Evolutionary conservation across 1,140 invertebrate species (phyloP), one percentile per base, ranked within the genome.

Genomic region (Drosophila lacertosa): DNA sequence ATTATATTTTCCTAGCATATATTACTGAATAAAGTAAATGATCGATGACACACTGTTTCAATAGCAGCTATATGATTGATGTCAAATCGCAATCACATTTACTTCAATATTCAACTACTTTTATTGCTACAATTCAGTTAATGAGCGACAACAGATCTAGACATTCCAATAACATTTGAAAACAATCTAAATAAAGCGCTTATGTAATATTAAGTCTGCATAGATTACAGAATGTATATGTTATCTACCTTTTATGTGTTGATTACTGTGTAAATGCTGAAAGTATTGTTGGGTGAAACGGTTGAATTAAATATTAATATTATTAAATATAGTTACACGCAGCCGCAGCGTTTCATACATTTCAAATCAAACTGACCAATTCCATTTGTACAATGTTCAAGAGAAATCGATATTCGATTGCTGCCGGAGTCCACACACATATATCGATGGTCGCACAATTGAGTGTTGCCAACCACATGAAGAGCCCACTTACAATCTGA

Each of bases 41-140:
- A 45, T 22, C 20, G 22, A 26, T 3, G 20, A 45, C n/a, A 44
- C 22, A 44, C 20, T 24, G 11, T 24, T 60, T 29, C 4, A 51
- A 16, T 44, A 67, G 64, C 64, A 67, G 64, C 64, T 60, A 67
- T 66, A 66, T 66, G 64, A 59, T 59, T 59, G 2, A 47, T 35
- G n/a, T 35, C 33, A 10, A 35, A n/a, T 35, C 33, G 4, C 2
- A 13, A 35, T 35, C 26, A 29, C n/a, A 35, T 35, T 11, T 35
- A 13, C 32, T 33, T 26, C 7, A 26, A 26, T 26, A 7, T 42
- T 26, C 11, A 26, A 26, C n/a, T 6, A 47, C n/a, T 26, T 20
- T 16, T 22, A 42, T 22, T 11, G 18, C 40, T 35, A n/a, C 29
- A 10, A 18, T 40, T 0, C 16, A 11, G 10, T 13, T 26, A 11